These are phyloP conservation scores for Lacanobia wlatinum DNA, from an alignment of 2,888 invertebrate species.

Conservation along the genomic window DNA sequence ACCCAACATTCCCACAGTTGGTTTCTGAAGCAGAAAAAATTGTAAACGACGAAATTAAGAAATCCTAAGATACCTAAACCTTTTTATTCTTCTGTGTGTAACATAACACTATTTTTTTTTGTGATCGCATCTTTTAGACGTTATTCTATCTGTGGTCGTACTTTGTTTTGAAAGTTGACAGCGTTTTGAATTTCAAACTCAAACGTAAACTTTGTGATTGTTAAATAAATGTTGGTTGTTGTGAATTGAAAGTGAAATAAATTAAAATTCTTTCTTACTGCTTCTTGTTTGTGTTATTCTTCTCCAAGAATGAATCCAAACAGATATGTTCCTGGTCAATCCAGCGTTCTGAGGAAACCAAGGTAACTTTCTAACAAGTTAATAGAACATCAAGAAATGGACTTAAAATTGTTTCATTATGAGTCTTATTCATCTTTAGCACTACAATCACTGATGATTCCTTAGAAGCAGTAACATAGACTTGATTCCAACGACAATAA, in stretches of 20 bases:
- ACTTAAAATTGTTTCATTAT: too few species aligned
- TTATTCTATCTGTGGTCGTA: slow-evolving; percentile 10
- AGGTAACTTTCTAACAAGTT: slow-evolving; percentile 69
- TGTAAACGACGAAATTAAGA: slow-evolving; percentile 64
- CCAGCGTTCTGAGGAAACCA: slow-evolving; percentile 79
- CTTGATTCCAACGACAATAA: not conserved
- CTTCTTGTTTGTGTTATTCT: not conserved
- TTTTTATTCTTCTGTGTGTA: not conserved
- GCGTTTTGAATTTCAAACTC: slow-evolving; percentile 53
- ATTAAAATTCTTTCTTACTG: slow-evolving; percentile 8
- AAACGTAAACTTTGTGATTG: slow-evolving; percentile 35
- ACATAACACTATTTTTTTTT: not conserved
- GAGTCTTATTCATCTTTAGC: not conserved
- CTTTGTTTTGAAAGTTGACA: slow-evolving; percentile 27
- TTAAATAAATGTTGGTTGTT: not conserved
- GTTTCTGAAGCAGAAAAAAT: slow-evolving; percentile 78
- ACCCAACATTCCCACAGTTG: slow-evolving; percentile 81
- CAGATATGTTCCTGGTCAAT: slow-evolving; percentile 75
- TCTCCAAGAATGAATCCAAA: slow-evolving; percentile 72
- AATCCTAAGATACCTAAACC: not conserved
- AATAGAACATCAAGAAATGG: not conserved
- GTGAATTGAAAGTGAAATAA: slow-evolving; percentile 18
- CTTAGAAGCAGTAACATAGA: not conserved
- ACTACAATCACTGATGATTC: not conserved
- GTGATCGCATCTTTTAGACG: slow-evolving; percentile 12